Base-by-base conservation (phyloP, 2,797 vertebrate species). In the Eleutherodactylus coqui region DNA sequence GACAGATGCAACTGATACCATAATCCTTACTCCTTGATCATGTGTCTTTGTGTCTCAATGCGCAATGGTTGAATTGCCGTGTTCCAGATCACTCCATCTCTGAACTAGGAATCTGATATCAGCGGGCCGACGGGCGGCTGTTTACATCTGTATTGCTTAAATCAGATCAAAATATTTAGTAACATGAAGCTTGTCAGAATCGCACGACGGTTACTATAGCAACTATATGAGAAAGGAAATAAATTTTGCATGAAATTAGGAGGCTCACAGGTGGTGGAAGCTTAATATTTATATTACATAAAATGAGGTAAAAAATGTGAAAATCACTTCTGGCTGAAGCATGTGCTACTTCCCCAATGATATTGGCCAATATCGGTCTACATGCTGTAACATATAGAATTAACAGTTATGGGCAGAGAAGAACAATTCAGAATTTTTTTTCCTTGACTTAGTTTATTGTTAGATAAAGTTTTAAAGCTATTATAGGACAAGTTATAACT, bases 91-190 rank as follows among this genome's bases (percentile, higher is more conserved):
- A 4, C 16, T 36, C 34, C 67, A 9, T 41, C 36, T 24, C 19
- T 75, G 17, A 13, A 27, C 27, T 2, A 21, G 38, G 11, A 76
- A 78, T 58, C 75, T 6, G 21, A 78, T 38, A 38, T 58, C 34
- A 62, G 5, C n/a, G 32, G 4, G 17, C 29, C 0, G 55, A 32
- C 14, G 9, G 76, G 41, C 41, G 77, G 55, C n/a, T 79, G 55
- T 62, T 79, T 82, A 69, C 64, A 82, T 82, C 45, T 67, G 43
- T 70, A 53, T 70, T 41, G 16, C 21, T 16, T 36, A 51, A 34
- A 27, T 82, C 24, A n/a, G n/a, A 53, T 70, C 60, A 51, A 70
- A 82, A 70, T 82, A 82, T 82, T 82, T 70, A 82, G 32, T 24
- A 82, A 82, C 79, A 70, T 51, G 8, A 70, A 43, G 53, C 21